Evolutionary conservation across 2,113 vertebrate genomes (phyloP).

Genomic region (Rhipidura dahli): DNA sequence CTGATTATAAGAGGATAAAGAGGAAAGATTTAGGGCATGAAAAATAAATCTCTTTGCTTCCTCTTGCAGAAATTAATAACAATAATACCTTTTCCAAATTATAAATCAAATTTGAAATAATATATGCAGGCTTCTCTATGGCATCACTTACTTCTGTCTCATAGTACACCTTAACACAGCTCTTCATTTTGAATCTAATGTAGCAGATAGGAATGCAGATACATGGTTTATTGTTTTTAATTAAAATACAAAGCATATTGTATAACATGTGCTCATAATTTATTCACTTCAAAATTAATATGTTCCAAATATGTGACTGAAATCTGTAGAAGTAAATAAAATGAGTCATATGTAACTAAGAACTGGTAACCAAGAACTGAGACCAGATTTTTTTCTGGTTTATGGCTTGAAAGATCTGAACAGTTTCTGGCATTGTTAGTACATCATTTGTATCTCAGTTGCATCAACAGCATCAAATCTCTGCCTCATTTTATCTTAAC

Average conservation of each 20-base stretch:
- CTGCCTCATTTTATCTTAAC: neutral
- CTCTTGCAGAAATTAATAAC: neutral
- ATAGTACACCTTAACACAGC: neutral
- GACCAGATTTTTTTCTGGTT: neutral
- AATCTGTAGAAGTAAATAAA: neutral
- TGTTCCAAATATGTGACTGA: neutral
- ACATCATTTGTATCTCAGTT: neutral
- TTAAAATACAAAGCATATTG: conserved; percentile 16
- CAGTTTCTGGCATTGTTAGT: neutral
- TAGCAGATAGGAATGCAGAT: neutral
- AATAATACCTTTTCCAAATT: neutral
- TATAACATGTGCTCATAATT: neutral
- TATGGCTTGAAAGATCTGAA: neutral
- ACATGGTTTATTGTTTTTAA: neutral
- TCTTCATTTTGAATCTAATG: conserved; percentile 5
- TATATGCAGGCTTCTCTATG: neutral
- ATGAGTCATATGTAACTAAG: neutral
- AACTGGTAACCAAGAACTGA: neutral
- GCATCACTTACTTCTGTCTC: neutral
- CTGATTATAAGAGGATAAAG: conserved; percentile 3
- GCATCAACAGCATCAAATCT: neutral
- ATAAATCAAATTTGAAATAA: neutral
- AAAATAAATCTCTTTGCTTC: neutral
- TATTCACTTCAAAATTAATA: neutral
- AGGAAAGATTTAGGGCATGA: conserved; percentile 10